A percentile compares a stretch with the other conserved stretches of the same genome.
phyloP scores from a whole-genome alignment of 2,888 invertebrate species.

The Crepidodera aurea region DNA sequence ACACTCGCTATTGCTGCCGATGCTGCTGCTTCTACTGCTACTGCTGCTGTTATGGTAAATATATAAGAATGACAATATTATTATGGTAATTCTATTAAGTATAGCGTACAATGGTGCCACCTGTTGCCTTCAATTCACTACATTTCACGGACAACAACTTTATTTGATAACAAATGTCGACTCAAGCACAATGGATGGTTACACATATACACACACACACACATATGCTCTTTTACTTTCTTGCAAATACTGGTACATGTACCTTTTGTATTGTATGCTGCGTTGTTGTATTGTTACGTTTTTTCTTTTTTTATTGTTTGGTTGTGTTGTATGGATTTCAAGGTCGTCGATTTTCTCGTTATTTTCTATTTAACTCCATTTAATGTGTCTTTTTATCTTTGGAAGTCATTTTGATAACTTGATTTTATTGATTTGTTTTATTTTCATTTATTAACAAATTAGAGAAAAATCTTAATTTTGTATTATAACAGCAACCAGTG shows the following conservation, averaged over 20 bases:
- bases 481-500: no score
- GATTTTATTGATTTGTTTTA: no score
- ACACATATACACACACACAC: background rate
- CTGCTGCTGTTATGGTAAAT: conserved; percentile 60
- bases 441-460: no score
- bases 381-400: no score
- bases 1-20: no score
- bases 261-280: background rate
- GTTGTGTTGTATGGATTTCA: background rate
- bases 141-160: conserved; percentile 62
- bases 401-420: no score
- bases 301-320: background rate
- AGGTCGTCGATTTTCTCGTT: background rate
- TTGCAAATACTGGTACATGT: background rate
- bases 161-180: conserved; percentile 61
- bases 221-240: background rate
- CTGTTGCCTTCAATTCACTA: conserved; percentile 60
- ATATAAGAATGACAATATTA: conserved; percentile 63
- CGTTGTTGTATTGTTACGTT: background rate
- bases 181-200: conserved; percentile 28
- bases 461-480: no score
- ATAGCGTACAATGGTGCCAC: conserved; percentile 61
- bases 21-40: no score
- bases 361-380: no score
- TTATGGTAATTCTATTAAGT: conserved; percentile 63